These are phyloP conservation scores for Ibidorhyncha struthersii DNA, from an alignment of 2,113 vertebrate species.

Conservation along the genomic window DNA sequence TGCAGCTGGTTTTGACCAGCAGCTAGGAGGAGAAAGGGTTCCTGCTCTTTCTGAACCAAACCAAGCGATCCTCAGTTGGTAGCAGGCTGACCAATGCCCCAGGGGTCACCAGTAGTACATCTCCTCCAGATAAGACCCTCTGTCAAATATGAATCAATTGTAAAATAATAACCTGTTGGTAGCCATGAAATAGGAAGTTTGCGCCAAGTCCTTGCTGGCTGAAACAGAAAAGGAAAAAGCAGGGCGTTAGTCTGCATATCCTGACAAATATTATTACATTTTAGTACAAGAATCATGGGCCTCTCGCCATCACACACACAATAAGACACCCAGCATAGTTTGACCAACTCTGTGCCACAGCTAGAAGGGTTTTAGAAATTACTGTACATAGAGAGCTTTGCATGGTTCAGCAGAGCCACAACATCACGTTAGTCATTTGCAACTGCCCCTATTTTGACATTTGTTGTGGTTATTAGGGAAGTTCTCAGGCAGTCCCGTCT, in stretches of 20 bases:
- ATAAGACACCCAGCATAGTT: not conserved
- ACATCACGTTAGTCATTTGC: accelerated
- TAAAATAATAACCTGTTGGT: slow-evolving; percentile 92
- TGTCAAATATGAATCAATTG: not conserved
- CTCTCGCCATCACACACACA: not conserved
- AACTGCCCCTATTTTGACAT: not conserved
- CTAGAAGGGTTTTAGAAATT: not conserved
- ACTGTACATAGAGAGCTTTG: not conserved
- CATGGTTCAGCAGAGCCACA: not conserved
- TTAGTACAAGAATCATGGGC: accelerated
- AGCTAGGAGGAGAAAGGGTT: not conserved
- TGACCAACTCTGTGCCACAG: not conserved
- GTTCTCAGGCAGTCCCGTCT: not conserved
- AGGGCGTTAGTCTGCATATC: not conserved
- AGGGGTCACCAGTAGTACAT: not conserved
- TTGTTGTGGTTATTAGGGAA: not conserved
- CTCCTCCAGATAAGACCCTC: not conserved
- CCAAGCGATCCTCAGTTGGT: not conserved
- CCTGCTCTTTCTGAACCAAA: not conserved
- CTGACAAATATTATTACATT: accelerated
- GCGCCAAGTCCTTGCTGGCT: slow-evolving; percentile 98
- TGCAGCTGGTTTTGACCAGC: not conserved
- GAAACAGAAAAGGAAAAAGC: slow-evolving; percentile 58
- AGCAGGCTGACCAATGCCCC: not conserved
- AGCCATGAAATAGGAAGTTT: slow-evolving; percentile 98